These are phyloP conservation scores for Bhutanitis thaidina DNA, from an alignment of 2,888 invertebrate genomes.

Conservation along the genomic window DNA sequence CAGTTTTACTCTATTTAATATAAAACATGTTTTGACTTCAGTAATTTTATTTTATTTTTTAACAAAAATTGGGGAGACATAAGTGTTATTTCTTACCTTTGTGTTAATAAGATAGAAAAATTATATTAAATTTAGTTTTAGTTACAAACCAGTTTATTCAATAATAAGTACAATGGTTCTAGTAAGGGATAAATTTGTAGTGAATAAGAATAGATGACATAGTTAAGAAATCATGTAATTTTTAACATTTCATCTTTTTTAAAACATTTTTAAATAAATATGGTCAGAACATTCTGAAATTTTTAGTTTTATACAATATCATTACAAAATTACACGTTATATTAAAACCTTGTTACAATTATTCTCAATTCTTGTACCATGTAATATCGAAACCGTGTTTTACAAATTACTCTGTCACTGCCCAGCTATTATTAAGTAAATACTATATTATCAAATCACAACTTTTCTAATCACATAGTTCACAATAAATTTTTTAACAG, in stretches of 20 bases:
- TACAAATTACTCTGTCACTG: background rate
- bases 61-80: background rate
- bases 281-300: too few species aligned
- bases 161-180: conserved; percentile 43
- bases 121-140: background rate
- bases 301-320: background rate
- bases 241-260: background rate
- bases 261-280: too few species aligned
- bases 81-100: background rate
- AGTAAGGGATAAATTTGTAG: conserved; percentile 10
- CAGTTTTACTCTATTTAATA: conserved; percentile 11
- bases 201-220: conserved; percentile 21
- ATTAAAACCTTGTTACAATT: too few species aligned
- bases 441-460: background rate
- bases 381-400: too few species aligned
- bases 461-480: background rate
- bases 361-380: too few species aligned
- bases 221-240: conserved; percentile 18
- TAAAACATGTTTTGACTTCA: background rate
- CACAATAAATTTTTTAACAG: background rate
- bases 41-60: background rate
- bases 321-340: background rate
- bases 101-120: background rate
- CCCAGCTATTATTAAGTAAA: background rate
- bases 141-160: conserved; percentile 33